phyloP scores from a whole-genome alignment of 2,797 vertebrate species.

The Pseudochirops cupreus region DNA sequence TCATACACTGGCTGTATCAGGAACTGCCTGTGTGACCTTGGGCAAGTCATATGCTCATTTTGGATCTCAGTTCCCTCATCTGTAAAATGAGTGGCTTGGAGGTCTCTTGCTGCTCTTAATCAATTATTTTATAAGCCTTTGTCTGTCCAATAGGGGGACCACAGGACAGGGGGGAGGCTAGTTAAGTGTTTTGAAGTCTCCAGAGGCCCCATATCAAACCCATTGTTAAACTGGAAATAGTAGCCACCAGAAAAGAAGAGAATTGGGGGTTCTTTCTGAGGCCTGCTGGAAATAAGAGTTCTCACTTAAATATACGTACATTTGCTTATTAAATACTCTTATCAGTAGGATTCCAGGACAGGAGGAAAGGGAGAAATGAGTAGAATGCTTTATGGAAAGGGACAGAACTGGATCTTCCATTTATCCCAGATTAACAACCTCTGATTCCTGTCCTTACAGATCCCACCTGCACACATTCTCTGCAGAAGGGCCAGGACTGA shows the following conservation, averaged over 20 bases:
- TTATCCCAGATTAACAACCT: not conserved
- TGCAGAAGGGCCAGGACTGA: not conserved
- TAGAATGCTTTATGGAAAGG: too few relatives aligned
- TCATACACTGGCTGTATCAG: too few relatives aligned
- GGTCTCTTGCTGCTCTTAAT: not conserved
- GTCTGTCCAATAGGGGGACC: not conserved
- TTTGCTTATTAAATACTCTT: slow-evolving; percentile 47
- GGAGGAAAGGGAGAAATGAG: not conserved
- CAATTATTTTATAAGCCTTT: not conserved
- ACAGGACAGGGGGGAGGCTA: too few relatives aligned
- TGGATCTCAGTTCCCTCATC: not conserved
- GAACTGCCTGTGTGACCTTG: not conserved
- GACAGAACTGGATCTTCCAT: too few relatives aligned
- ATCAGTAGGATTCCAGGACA: not conserved
- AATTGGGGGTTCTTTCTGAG: not conserved
- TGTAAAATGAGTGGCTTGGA: too few relatives aligned
- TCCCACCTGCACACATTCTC: not conserved
- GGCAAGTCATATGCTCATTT: not conserved
- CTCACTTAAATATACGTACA: not conserved
- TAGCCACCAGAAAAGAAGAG: not conserved
- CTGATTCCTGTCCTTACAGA: not conserved
- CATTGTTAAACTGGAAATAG: not conserved
- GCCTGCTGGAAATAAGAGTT: slow-evolving; percentile 10
- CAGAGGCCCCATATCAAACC: not conserved
- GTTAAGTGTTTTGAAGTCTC: not conserved